Conservation (phyloP, 2,888 invertebrate genomes). For the Cheiracanthium punctorium region DNA sequence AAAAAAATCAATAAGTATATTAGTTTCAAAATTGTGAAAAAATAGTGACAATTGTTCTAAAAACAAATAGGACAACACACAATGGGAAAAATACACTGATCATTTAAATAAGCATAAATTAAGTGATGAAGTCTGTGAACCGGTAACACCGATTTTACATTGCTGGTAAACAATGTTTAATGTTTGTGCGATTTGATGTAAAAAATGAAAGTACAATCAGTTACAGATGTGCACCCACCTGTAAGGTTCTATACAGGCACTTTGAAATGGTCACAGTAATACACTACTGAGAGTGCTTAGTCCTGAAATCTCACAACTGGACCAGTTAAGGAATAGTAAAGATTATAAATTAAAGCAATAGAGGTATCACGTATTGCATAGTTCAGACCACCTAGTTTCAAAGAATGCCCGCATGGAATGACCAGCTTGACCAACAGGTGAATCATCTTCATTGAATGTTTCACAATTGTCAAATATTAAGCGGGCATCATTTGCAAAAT, state of each 20-base stretch:
- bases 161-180: constrained; percentile 39
- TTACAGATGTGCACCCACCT: constrained; percentile 64
- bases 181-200: constrained; percentile 69
- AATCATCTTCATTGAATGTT: constrained; percentile 98
- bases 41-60: constrained; percentile 65
- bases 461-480: constrained; percentile 98
- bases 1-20: constrained; percentile 47
- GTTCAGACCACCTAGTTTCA: constrained; percentile 89
- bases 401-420: constrained; percentile 95
- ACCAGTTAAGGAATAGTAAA: constrained; percentile 4
- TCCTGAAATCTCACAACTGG: neutral
- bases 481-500: constrained; percentile 93
- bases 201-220: constrained; percentile 56
- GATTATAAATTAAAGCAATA: constrained; percentile 9
- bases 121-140: constrained; percentile 61
- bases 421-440: constrained; percentile 96
- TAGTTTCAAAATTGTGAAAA: constrained; percentile 58
- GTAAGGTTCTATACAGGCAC: constrained; percentile 62
- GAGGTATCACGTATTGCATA: constrained; percentile 71
- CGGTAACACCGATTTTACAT: constrained; percentile 45
- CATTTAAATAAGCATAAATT: constrained; percentile 66
- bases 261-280: constrained; percentile 55
- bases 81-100: constrained; percentile 55
- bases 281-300: constrained; percentile 17
- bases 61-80: constrained; percentile 57